phyloP scores from a whole-genome alignment of 2,888 invertebrate genomes.

The Hirtodrosophila duncani region DNA sequence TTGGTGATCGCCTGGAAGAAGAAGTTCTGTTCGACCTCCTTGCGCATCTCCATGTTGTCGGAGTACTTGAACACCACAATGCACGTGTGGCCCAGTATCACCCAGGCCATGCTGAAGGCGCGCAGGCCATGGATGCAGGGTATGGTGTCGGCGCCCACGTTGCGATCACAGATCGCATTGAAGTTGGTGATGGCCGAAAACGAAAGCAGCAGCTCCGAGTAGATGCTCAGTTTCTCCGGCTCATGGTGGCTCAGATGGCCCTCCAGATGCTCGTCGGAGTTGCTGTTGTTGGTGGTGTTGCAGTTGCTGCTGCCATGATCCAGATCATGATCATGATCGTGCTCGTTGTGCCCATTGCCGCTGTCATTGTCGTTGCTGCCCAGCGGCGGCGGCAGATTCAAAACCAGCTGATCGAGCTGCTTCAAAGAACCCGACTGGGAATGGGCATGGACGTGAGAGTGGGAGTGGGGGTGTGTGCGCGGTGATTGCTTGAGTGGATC shows the following conservation, averaged over 20 bases:
- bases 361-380: constrained; percentile 77
- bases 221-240: constrained; percentile 78
- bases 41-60: constrained; percentile 87
- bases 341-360: constrained; percentile 43
- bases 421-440: constrained; percentile 56
- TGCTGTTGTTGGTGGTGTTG: constrained; percentile 72
- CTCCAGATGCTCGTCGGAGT: constrained; percentile 81
- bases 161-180: constrained; percentile 88
- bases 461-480: constrained; percentile 36
- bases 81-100: constrained; percentile 86
- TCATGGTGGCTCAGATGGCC: constrained; percentile 79
- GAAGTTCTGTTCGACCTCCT: constrained; percentile 86
- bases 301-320: constrained; percentile 25
- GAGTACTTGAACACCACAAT: constrained; percentile 91
- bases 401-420: constrained; percentile 74
- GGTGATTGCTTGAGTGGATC: constrained; percentile 53
- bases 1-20: constrained; percentile 89
- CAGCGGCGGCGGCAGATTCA: constrained; percentile 76
- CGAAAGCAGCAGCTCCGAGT: constrained; percentile 84
- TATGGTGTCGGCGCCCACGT: constrained; percentile 88
- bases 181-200: constrained; percentile 88
- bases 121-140: constrained; percentile 86
- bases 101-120: constrained; percentile 85
- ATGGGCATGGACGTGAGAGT: constrained; percentile 37
- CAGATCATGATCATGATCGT: constrained; percentile 42